Evolutionary conservation across 2,113 vertebrate genomes (phyloP).

Genomic region (Typhlomys cinereus): DNA sequence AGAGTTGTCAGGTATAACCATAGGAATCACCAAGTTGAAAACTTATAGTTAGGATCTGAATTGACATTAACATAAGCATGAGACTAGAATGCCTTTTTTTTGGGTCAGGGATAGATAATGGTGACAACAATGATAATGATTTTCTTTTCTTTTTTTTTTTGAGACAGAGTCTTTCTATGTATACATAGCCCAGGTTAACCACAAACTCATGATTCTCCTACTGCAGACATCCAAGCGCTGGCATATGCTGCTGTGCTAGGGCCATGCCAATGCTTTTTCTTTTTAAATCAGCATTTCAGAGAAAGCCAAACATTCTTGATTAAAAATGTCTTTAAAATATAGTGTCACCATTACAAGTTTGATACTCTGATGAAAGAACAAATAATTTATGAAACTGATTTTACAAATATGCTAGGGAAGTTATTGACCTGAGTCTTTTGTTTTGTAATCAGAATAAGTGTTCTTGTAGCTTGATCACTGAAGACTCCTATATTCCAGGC

Average conservation of each 20-base stretch:
- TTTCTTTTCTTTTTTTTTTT: background rate
- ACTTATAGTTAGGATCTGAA: background rate
- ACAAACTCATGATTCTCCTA: background rate
- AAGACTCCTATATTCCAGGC: background rate
- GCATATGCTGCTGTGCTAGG: too few relatives aligned
- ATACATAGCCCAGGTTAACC: background rate
- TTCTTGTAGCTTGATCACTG: background rate
- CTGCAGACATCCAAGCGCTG: background rate
- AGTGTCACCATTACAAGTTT: background rate
- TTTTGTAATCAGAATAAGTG: background rate
- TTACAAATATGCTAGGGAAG: slow-evolving; percentile 20
- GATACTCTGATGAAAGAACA: slow-evolving; percentile 32
- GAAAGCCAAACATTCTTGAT: background rate
- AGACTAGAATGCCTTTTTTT: background rate
- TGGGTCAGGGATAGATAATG: background rate
- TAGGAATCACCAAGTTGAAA: background rate
- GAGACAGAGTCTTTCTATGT: background rate
- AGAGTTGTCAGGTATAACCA: background rate
- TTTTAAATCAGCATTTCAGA: background rate
- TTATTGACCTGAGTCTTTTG: background rate
- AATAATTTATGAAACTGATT: slow-evolving; percentile 17
- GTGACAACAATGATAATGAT: background rate
- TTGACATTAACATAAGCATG: background rate
- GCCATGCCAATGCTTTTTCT: background rate
- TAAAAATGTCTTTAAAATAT: background rate